A percentile compares a stretch with the other conserved stretches of the same genome.
phyloP scores from a whole-genome alignment of 2,888 invertebrate species.

The Pterostichus niger region DNA sequence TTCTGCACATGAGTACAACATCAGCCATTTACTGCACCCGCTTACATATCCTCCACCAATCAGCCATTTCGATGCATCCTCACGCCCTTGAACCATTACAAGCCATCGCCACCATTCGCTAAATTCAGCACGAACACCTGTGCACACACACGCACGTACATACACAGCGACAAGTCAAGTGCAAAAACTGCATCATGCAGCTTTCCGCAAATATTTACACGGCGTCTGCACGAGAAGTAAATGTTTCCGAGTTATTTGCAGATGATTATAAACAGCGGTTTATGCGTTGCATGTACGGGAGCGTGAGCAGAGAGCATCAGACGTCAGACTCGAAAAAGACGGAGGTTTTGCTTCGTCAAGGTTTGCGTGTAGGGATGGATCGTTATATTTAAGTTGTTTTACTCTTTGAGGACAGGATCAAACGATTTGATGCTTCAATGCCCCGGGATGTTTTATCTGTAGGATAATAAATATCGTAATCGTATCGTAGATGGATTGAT shows the following conservation, averaged over 20 bases:
- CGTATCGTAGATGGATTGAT: too few relatives aligned
- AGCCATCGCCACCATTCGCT: neutral
- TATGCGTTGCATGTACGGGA: neutral
- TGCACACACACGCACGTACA: neutral
- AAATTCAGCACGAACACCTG: constrained; percentile 1
- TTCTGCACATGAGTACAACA: neutral
- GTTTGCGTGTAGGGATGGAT: neutral
- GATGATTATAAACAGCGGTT: constrained; percentile 42
- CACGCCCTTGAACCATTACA: constrained; percentile 6
- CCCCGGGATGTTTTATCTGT: neutral
- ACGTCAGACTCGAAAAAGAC: neutral
- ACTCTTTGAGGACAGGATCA: neutral
- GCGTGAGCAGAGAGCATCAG: neutral
- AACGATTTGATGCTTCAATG: constrained; percentile 1
- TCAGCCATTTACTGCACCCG: neutral
- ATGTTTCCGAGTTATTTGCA: constrained; percentile 33
- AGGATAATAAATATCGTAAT: too few relatives aligned
- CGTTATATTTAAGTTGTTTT: constrained; percentile 15
- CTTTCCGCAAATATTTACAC: constrained; percentile 7
- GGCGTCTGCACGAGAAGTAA: constrained; percentile 8
- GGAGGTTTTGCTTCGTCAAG: too few relatives aligned
- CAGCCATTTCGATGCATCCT: constrained; percentile 22
- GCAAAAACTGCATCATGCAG: constrained; percentile 12
- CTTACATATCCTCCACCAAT: neutral
- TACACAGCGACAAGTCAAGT: neutral